These are phyloP conservation scores for Lutjanus argentimaculatus DNA, from an alignment of 2,797 vertebrate species.

Conservation along the genomic window DNA sequence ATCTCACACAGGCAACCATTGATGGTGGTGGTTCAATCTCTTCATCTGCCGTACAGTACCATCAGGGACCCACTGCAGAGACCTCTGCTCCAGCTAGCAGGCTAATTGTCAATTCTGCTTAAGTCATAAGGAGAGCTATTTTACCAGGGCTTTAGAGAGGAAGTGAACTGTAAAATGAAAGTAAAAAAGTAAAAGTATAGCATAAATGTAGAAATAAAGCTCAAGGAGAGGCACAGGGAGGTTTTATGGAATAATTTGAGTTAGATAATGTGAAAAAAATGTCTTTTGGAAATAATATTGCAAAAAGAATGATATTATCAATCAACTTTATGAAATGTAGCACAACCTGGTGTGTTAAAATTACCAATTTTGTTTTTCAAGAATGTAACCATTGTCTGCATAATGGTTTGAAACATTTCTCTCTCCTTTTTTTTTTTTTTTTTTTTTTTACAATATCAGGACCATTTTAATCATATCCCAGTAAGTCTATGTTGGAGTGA, in stretches of 20 bases:
- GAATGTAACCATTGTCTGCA: conserved; percentile 7
- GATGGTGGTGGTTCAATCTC: conserved; percentile 80
- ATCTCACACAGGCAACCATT: conserved; percentile 73
- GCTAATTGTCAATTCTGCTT: conserved; percentile 82
- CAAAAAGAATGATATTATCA: conserved; percentile 27
- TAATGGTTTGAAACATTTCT: conserved; percentile 15
- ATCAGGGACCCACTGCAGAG: conserved; percentile 80
- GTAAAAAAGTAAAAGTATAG: conserved; percentile 47
- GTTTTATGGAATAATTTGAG: conserved; percentile 54
- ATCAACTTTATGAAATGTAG: conserved; percentile 47
- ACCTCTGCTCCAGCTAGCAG: conserved; percentile 79
- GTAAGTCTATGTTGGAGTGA: conserved; percentile 22
- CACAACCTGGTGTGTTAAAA: conserved; percentile 34
- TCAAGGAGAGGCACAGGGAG: conserved; percentile 49
- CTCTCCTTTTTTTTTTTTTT: neutral
- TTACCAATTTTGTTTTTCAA: conserved; percentile 5
- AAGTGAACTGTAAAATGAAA: conserved; percentile 64
- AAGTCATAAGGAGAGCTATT: conserved; percentile 78
- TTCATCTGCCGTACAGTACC: conserved; percentile 76
- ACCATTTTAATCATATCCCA: conserved; percentile 11
- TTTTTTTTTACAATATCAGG: neutral
- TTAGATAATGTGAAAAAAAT: conserved; percentile 28
- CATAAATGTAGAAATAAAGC: conserved; percentile 62
- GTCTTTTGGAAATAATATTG: conserved; percentile 44
- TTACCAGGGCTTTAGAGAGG: conserved; percentile 68